Evolutionary conservation across 2,113 vertebrate genomes (phyloP).

Genomic region (Grammomys surdaster): DNA sequence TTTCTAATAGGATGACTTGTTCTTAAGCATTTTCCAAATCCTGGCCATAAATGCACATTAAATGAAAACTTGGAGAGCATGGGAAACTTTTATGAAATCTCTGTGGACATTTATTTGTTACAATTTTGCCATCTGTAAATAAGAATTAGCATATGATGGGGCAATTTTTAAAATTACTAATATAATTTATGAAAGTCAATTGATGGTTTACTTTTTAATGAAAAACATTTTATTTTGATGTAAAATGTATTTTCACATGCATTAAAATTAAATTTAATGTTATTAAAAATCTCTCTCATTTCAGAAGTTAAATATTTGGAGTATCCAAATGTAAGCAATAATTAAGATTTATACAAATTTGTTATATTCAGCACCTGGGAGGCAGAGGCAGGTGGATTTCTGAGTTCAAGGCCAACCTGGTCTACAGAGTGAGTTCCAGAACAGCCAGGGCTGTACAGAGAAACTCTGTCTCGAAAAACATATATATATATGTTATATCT

Average conservation of each 20-base stretch:
- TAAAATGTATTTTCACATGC: neutral
- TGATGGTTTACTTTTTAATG: neutral
- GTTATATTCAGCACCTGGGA: no score
- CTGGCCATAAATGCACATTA: neutral
- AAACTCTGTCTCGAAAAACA: no score
- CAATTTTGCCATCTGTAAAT: neutral
- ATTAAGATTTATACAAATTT: no score
- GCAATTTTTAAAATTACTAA: neutral
- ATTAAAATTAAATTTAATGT: neutral
- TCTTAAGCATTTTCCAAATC: neutral
- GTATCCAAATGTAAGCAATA: no score
- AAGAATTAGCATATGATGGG: neutral
- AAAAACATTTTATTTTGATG: neutral
- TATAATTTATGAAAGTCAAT: neutral
- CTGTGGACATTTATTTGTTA: neutral
- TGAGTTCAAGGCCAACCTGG: no score
- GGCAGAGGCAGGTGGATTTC: no score
- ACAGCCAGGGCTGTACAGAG: no score
- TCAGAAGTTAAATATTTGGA: no score
- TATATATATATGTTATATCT: no score
- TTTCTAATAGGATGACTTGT: neutral
- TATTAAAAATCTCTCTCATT: neutral
- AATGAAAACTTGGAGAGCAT: neutral
- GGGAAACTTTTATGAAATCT: neutral
- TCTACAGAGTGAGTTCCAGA: no score